A percentile compares a stretch with the other conserved stretches of the same genome.
phyloP scores from a whole-genome alignment of 53 echinoderm and acorn worm genomes.

The Holothuria scabra region DNA sequence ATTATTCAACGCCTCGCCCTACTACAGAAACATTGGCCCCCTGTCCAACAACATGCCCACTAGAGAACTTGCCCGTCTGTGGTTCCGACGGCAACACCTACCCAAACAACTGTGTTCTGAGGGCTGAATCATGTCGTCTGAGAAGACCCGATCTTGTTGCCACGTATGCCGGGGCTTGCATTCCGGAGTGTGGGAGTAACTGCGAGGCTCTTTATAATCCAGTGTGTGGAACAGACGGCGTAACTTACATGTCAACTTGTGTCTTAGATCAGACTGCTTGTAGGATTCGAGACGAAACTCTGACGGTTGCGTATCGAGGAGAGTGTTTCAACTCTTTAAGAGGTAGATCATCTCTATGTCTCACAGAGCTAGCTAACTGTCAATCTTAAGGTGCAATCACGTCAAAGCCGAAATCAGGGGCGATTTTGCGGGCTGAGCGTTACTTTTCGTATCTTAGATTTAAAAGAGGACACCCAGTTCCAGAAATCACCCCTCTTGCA shows the following conservation, averaged over 20 bases:
- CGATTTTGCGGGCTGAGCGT: no score
- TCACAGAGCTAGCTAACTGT: no score
- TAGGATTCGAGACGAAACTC: slow-evolving; percentile 30
- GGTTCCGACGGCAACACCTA: slow-evolving; percentile 30
- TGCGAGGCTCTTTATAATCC: slow-evolving; percentile 52
- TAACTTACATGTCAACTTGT: slow-evolving; percentile 55
- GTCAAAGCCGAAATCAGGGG: no score
- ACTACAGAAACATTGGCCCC: background rate
- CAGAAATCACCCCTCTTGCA: no score
- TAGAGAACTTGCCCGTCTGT: slow-evolving; percentile 22
- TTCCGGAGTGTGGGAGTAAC: slow-evolving; percentile 3
- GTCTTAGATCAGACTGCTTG: slow-evolving; percentile 52
- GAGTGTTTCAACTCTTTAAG: slow-evolving; percentile 54
- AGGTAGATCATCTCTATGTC: background rate
- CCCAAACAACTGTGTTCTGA: slow-evolving; percentile 2
- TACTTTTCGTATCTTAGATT: no score
- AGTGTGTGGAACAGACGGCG: slow-evolving; percentile 55
- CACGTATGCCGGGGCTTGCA: slow-evolving; percentile 24
- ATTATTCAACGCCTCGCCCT: no score
- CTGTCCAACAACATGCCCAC: slow-evolving; percentile 17
- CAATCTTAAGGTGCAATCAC: no score
- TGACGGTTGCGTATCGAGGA: slow-evolving; percentile 51
- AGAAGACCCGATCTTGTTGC: background rate
- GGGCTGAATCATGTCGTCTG: slow-evolving; percentile 2
- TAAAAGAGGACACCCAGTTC: no score